Conservation (phyloP, 2,797 vertebrate species). For the Peromyscus melanophrys region DNA sequence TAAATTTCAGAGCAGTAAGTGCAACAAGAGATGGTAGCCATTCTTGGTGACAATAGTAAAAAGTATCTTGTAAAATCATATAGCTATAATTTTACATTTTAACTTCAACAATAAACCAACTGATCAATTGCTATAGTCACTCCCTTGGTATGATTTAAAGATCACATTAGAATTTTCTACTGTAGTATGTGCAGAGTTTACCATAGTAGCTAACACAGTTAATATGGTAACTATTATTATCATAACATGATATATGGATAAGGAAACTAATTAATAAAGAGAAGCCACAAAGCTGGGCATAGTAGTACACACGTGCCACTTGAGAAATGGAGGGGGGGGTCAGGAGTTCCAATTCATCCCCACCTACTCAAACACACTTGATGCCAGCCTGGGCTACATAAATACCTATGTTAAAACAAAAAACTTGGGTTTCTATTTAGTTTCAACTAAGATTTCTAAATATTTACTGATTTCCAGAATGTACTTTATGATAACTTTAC, state of each 20-base stretch:
- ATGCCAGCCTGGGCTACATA: background rate
- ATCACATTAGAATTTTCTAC: background rate
- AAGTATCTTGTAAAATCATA: background rate
- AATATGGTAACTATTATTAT: background rate
- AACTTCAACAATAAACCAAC: constrained; percentile 8
- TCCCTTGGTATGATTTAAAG: background rate
- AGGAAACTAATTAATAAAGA: background rate
- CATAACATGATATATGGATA: background rate
- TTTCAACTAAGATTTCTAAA: constrained; percentile 22
- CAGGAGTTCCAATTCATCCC: background rate
- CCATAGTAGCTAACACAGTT: background rate
- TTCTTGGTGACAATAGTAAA: background rate
- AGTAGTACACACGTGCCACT: background rate
- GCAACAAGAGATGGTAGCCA: background rate
- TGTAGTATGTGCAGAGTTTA: background rate
- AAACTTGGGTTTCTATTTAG: background rate
- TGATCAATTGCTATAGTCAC: background rate
- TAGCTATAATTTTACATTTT: constrained; percentile 36
- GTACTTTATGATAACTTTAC: background rate
- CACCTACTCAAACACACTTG: background rate
- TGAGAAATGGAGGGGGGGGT: background rate
- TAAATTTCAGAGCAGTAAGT: background rate
- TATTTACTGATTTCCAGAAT: background rate
- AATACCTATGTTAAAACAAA: background rate
- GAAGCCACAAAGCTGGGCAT: background rate